phyloP scores from a whole-genome alignment of 2,113 vertebrate species.

The Falcunculus frontatus region DNA sequence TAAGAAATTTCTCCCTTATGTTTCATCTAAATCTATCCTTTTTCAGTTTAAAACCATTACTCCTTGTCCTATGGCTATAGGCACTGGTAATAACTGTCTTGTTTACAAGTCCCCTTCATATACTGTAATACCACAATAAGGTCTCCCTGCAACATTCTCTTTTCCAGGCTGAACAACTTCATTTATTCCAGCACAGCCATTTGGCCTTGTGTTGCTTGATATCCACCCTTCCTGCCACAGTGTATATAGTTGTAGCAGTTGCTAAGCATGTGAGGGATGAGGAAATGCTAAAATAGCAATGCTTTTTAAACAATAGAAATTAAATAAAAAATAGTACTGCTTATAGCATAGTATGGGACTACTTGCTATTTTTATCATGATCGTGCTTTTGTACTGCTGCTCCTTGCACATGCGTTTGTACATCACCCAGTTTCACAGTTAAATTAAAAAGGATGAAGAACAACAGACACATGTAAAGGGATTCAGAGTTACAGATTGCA shows the following conservation, averaged over 20 bases:
- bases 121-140: neutral
- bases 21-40: neutral
- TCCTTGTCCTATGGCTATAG: neutral
- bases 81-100: neutral
- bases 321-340: neutral
- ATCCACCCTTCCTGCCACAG: conserved; percentile 21
- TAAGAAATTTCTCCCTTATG: neutral
- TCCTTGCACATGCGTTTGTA: neutral
- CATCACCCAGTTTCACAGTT: neutral
- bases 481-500: neutral
- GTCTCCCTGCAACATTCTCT: neutral
- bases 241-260: neutral
- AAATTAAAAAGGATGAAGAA: neutral
- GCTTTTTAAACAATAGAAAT: neutral
- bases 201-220: neutral
- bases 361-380: neutral
- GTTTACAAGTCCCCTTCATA: neutral
- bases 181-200: neutral
- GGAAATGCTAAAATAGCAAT: conserved; percentile 41
- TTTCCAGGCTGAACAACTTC: neutral
- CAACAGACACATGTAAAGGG: neutral
- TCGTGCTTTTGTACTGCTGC: neutral
- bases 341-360: neutral
- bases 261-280: neutral
- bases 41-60: neutral